Evolutionary conservation across 2,113 vertebrate genomes (phyloP).

Genomic region (Phrynocephalus versicolor): DNA sequence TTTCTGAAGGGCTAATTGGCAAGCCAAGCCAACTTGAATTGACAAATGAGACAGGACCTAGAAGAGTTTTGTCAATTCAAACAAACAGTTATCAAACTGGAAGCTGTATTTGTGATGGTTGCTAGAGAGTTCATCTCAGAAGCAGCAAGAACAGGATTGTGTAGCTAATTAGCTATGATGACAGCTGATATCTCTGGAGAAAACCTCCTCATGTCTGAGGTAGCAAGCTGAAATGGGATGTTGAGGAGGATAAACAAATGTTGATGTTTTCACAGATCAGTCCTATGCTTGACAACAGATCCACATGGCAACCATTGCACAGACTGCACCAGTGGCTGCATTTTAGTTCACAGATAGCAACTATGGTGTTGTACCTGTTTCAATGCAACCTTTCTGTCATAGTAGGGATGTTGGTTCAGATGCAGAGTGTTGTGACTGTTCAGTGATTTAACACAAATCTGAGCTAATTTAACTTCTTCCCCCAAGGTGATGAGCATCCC

Average conservation of each 20-base stretch:
- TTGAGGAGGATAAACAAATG: background rate
- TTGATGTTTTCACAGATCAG: too few species aligned
- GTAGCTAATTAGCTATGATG: conserved; percentile 14
- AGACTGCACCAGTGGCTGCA: background rate
- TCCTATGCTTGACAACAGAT: background rate
- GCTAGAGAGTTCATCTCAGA: background rate
- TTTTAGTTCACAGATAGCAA: background rate
- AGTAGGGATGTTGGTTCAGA: background rate
- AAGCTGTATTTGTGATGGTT: background rate
- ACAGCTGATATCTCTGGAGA: background rate
- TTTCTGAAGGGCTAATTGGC: background rate
- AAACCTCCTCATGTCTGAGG: conserved; percentile 17
- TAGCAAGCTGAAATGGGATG: conserved; percentile 18
- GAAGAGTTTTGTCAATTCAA: background rate
- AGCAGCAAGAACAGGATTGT: background rate
- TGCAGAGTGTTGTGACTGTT: background rate
- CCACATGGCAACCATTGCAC: background rate
- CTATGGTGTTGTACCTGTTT: too few species aligned
- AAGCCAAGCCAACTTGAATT: conserved; percentile 13
- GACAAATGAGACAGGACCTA: background rate
- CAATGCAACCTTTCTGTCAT: background rate
- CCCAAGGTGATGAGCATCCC: too few species aligned
- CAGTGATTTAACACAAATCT: too few species aligned
- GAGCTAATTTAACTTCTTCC: background rate
- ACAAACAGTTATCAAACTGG: conserved; percentile 3